Percentiles rank a stretch among this genome's conserved stretches.
These are phyloP conservation scores for Champsocephalus esox DNA, from an alignment of 2,797 vertebrate genomes.

Conservation along the genomic window DNA sequence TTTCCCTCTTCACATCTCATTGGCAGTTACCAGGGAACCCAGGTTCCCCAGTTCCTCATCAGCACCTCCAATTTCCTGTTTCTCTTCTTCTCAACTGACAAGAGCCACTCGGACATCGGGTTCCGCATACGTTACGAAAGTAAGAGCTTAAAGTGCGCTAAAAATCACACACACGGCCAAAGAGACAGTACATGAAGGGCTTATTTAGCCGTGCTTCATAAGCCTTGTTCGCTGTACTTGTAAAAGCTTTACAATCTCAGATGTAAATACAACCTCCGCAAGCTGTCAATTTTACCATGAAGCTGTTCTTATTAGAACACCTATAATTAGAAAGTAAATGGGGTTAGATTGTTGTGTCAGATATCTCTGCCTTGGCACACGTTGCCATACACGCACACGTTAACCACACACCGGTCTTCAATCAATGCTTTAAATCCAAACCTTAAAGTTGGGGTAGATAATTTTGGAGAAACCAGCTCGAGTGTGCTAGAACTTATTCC, in stretches of 20 bases:
- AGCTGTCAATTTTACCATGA: conserved; percentile 35
- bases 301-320: conserved; percentile 31
- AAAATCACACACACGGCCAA: not conserved
- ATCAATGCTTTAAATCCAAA: conserved; percentile 13
- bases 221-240: not conserved
- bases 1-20: conserved; percentile 94
- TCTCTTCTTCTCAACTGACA: conserved; percentile 97
- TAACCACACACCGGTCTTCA: conserved; percentile 5
- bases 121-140: conserved; percentile 98
- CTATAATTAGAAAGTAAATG: conserved; percentile 47
- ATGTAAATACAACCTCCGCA: conserved; percentile 20
- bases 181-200: not conserved
- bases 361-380: conserved; percentile 27
- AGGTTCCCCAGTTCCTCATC: conserved; percentile 99
- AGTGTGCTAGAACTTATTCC: too few species aligned
- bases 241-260: conserved; percentile 14
- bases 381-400: not conserved
- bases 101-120: conserved; percentile 97
- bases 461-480: too few species aligned
- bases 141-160: conserved; percentile 76
- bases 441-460: not conserved
- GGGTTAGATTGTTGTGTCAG: conserved; percentile 33
- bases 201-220: not conserved
- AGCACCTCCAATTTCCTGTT: conserved; percentile 98
- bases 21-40: conserved; percentile 97